Evolutionary conservation across 2,797 vertebrate genomes (phyloP).

Genomic region (Phrynocephalus guinanensis): DNA sequence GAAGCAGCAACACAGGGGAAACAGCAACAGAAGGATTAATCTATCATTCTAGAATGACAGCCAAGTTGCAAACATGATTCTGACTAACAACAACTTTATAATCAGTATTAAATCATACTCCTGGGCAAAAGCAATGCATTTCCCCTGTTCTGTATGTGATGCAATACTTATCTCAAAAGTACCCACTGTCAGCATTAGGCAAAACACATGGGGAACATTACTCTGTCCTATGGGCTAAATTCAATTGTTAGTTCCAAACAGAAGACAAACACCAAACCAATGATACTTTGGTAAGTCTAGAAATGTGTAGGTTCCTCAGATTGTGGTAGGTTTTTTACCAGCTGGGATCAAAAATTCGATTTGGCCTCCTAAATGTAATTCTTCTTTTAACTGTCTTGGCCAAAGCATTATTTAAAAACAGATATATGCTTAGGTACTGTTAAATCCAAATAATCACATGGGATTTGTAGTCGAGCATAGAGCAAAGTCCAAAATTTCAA

Average conservation of each 20-base stretch:
- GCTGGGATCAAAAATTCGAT: too few species aligned
- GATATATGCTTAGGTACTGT: too few species aligned
- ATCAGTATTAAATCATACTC: constrained; percentile 64
- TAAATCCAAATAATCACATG: neutral
- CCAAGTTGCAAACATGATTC: constrained; percentile 65
- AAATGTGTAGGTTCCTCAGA: too few species aligned
- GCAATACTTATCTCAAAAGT: too few species aligned
- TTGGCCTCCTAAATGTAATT: neutral
- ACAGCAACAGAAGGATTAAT: constrained; percentile 59
- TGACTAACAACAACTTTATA: constrained; percentile 57
- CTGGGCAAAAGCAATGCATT: constrained; percentile 54
- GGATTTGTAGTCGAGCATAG: neutral
- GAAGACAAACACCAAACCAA: too few species aligned
- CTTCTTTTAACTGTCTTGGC: neutral
- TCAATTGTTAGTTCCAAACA: too few species aligned
- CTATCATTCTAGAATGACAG: constrained; percentile 58
- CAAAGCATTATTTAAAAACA: neutral
- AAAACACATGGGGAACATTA: too few species aligned
- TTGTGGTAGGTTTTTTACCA: too few species aligned
- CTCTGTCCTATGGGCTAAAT: too few species aligned
- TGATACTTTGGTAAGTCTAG: too few species aligned
- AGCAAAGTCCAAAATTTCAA: neutral
- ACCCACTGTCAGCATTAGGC: too few species aligned
- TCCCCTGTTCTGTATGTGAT: neutral
- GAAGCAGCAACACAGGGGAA: constrained; percentile 38